Evolutionary conservation across 2,797 vertebrate species (phyloP), one percentile per base, ranked within the genome.

Genomic region (Cossypha caffra): DNA sequence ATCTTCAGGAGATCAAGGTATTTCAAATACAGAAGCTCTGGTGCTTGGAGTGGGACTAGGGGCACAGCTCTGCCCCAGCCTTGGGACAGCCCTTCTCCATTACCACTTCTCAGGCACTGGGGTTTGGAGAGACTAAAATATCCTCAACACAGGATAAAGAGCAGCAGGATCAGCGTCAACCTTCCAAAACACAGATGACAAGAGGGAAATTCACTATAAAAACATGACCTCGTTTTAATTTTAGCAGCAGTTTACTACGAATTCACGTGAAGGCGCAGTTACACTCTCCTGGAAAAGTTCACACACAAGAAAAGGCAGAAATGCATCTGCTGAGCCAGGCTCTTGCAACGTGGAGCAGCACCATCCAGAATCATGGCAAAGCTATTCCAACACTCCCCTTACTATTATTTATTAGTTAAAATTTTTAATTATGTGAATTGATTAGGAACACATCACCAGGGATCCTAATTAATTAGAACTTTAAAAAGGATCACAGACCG

Each of bases 401-500:
- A 84, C 86, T 72, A 81, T 93, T 97, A 96, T 88, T 97, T 97
- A 97, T 96, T 96, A 95, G 82, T 69, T 92, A 93, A 95, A 94
- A 75, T 16, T 96, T 97, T 97, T 97, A 97, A 97, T 98, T 96
- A 94, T 92, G 83, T 67, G 93, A 95, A 77, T 95, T 95, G 95
- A 94, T 93, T 93, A 95, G 90, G 86, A 95, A 96, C 71, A 47
- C 79, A 86, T 86, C 98, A 91, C 96, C 73, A 83, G 96, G 91
- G 97, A 97, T 88, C 76, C 86, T 95, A 92, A 92, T 95, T 96
- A 96, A 97, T 97, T 93, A 93, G 94, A 96, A 95, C 84, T 97
- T 95, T 94, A n/a, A 84, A 91, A 95, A 96, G 92, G 95, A 96
- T 95, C 94, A 91, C 28, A 61, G 97, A 97, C 91, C 38, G 35